Conservation (phyloP, 1,140 invertebrate species). For the Saccostrea echinata region DNA sequence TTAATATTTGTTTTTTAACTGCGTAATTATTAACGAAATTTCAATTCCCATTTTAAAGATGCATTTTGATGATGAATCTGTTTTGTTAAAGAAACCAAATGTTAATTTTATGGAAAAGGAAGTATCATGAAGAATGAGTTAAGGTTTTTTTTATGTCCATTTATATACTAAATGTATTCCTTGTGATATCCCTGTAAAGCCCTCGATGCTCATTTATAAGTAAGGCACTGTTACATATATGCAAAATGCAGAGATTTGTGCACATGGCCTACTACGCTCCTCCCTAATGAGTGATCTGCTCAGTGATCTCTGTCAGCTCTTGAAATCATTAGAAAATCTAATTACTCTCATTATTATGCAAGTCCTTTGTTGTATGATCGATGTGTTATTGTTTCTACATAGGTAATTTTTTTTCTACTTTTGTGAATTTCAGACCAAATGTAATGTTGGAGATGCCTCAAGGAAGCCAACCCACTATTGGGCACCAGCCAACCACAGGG, state of each 20-base stretch:
- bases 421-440: conserved; percentile 50
- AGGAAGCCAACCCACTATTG: conserved; percentile 51
- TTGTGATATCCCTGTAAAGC: background rate
- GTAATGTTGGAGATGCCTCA: conserved; percentile 49
- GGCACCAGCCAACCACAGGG: conserved; percentile 53
- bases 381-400: background rate
- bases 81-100: background rate
- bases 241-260: conserved; percentile 1
- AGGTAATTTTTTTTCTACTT: conserved; percentile 1
- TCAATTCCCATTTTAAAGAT: background rate
- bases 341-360: conserved; percentile 25
- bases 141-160: background rate
- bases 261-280: background rate
- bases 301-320: background rate
- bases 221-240: background rate
- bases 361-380: background rate
- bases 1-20: background rate
- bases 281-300: background rate
- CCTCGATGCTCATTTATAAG: background rate
- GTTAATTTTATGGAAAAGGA: background rate
- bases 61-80: background rate
- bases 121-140: background rate
- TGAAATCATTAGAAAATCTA: background rate
- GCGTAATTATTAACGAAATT: background rate
- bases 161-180: background rate